Evolutionary conservation across 2,797 vertebrate species (phyloP).

Genomic region (Sylvilagus floridanus): DNA sequence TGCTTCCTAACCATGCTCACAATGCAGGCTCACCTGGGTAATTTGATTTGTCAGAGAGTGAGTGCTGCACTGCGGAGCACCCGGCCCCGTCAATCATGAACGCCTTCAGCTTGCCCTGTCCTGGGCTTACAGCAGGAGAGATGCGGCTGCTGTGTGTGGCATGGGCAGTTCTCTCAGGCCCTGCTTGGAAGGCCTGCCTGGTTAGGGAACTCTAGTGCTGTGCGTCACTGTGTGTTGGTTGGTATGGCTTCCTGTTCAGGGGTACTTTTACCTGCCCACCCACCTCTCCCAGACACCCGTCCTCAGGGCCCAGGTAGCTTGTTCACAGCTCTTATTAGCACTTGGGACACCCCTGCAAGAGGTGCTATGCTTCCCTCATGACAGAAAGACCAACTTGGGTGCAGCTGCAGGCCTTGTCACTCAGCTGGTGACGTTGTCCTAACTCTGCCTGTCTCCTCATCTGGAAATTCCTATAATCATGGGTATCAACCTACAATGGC

Average conservation of each 20-base stretch:
- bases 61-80: background rate
- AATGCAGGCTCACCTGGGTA: background rate
- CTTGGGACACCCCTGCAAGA: accelerated
- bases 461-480: background rate
- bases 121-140: background rate
- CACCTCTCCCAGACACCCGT: too few relatives aligned
- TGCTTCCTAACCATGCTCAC: background rate
- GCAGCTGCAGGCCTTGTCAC: accelerated
- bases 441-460: background rate
- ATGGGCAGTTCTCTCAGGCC: background rate
- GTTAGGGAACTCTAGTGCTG: too few relatives aligned
- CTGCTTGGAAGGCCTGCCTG: background rate
- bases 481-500: accelerated
- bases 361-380: too few relatives aligned
- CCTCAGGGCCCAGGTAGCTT: background rate
- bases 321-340: background rate
- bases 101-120: background rate
- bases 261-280: background rate
- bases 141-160: background rate
- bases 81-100: too few relatives aligned
- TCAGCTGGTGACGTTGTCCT: background rate
- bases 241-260: background rate
- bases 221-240: background rate
- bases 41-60: background rate
- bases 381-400: background rate